Conservation (phyloP, 2,888 invertebrate genomes). For the Crepidodera aurea region DNA sequence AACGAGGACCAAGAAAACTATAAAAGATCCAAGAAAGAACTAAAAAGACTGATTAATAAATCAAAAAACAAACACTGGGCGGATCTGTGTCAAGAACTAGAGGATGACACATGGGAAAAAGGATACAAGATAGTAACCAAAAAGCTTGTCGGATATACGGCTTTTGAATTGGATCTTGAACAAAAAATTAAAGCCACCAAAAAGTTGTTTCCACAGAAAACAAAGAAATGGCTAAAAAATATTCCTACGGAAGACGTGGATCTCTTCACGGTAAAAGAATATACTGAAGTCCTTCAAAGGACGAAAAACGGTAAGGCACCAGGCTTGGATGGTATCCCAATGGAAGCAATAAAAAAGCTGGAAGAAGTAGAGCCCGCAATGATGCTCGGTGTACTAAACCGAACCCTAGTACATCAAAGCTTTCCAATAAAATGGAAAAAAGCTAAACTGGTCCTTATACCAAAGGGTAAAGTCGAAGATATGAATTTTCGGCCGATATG, state of each 20-base stretch:
- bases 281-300: too few species aligned
- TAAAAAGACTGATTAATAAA: neutral
- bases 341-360: neutral
- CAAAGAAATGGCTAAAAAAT: neutral
- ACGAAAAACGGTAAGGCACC: neutral
- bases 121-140: too few species aligned
- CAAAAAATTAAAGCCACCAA: neutral
- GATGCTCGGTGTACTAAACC: too few species aligned
- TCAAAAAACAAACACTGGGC: neutral
- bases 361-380: neutral
- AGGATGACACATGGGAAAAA: neutral
- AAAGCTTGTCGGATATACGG: too few species aligned
- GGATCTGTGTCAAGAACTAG: neutral
- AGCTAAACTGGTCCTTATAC: neutral
- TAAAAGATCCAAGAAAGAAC: neutral
- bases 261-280: too few species aligned
- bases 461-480: neutral
- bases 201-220: neutral
- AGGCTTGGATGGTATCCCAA: neutral
- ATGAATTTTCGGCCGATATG: slow-evolving; percentile 1
- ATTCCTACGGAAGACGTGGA: too few species aligned
- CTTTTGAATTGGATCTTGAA: neutral
- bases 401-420: too few species aligned
- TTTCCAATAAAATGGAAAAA: too few species aligned
- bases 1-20: too few species aligned